Conservation (phyloP, 2,888 invertebrate genomes). For the Chrysolina americana region DNA sequence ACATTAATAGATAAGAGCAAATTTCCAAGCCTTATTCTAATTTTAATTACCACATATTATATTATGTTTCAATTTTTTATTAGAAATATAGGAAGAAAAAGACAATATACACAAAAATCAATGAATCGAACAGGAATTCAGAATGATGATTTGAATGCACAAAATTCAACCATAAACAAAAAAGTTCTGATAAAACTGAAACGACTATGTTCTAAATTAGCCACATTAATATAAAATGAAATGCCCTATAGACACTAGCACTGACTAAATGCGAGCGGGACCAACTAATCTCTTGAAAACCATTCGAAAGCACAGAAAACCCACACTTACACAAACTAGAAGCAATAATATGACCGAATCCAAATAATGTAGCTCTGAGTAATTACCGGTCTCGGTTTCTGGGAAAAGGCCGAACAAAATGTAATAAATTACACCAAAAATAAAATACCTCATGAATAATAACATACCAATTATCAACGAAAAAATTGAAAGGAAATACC, state of each 20-base stretch:
- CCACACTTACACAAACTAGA: neutral
- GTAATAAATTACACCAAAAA: constrained; percentile 29
- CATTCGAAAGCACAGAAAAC: neutral
- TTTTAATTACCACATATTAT: no score
- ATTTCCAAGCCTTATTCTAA: no score
- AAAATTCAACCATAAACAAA: no score
- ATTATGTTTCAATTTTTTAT: no score
- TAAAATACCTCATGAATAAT: constrained; percentile 36
- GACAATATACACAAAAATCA: no score
- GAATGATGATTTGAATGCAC: no score
- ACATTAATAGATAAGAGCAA: no score
- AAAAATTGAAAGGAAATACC: constrained; percentile 36
- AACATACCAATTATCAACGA: constrained; percentile 32
- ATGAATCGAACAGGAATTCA: no score
- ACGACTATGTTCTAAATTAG: no score
- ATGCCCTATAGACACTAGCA: neutral
- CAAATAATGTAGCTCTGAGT: constrained; percentile 25
- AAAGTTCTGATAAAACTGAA: no score
- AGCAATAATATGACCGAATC: constrained; percentile 18
- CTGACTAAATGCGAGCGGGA: neutral
- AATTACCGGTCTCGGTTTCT: constrained; percentile 27
- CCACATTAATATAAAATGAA: no score
- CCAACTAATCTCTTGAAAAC: neutral
- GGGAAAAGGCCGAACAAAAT: constrained; percentile 26
- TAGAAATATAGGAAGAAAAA: no score